Base-by-base conservation (phyloP, 2,888 invertebrate genomes). In the Abscondita cerata region DNA sequence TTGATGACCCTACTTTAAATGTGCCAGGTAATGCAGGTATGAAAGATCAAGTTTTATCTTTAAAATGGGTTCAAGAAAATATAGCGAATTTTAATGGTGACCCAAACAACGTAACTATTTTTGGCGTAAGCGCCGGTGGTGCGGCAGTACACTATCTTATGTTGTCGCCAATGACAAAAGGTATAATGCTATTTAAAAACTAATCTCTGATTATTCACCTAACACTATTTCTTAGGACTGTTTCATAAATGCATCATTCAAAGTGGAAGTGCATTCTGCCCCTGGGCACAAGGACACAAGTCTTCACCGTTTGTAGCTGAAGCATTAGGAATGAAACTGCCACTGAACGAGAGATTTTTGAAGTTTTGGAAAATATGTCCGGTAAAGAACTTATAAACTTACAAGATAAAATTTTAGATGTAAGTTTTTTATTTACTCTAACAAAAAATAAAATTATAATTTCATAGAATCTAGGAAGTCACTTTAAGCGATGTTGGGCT, bases 21-120 rank as follows among this genome's bases (percentile, higher is more conserved):
- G 78, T 84, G 48, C 83, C 84, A 0, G 84, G 84, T 1, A 85
- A 85, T 72, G 82, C 83, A 0, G 84, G 82, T 1, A 74, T 85
- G 0, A 84, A 84, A 73, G 85, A 85, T 71, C 82, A 83, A 75
- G 82, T 83, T 18, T 81, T 87, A 67, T 91, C 90, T 0, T 76
- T 92, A 36, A 83, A 84, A 68, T 92, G 84, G 84, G 77, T 85
- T 0, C 80, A 82, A 64, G 73, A 73, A 1, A 85, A 85, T 67
- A 82, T 83, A 12, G 64, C 73, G 9, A 76, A 76, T 54, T 85
- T 85, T 70, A 82, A 82, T 33, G 85, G 85, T 1, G 82, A 85
- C 73, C 77, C 82, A 0, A 72, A 81, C 5, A 85, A 85, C 62
- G 83, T 80, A 1, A 84, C 84, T 0, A 75, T 85, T 6, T 82